Conservation (phyloP, 2,888 invertebrate genomes). For the Prostheceraeus crozeri region DNA sequence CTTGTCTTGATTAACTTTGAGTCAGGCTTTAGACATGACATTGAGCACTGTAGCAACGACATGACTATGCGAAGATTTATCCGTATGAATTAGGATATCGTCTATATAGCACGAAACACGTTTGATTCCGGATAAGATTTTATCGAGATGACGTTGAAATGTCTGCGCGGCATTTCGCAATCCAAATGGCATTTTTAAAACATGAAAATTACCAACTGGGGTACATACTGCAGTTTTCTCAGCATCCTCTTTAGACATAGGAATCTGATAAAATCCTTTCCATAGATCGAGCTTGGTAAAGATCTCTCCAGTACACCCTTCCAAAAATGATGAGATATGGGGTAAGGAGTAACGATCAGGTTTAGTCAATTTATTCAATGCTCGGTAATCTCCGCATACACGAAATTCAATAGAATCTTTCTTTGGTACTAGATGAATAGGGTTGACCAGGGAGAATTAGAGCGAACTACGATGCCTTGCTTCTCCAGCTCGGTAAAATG, state of each 20-base stretch:
- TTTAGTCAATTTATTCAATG: too few species aligned
- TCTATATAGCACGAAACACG: constrained; percentile 3
- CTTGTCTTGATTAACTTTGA: constrained; percentile 13
- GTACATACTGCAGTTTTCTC: constrained; percentile 29
- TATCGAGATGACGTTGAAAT: constrained; percentile 17
- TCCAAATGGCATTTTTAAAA: constrained; percentile 27
- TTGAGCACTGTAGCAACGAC: neutral
- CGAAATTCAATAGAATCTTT: too few species aligned
- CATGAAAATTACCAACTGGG: constrained; percentile 34
- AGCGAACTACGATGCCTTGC: too few species aligned
- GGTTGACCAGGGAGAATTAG: too few species aligned
- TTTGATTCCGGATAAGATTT: neutral
- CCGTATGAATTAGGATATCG: constrained; percentile 18
- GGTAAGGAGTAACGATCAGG: too few species aligned
- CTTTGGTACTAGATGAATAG: too few species aligned
- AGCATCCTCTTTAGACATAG: constrained; percentile 25
- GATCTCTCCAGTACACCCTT: too few species aligned
- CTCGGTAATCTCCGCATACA: too few species aligned
- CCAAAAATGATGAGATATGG: too few species aligned
- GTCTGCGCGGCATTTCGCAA: constrained; percentile 30
- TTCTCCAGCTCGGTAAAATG: too few species aligned
- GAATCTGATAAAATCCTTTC: too few species aligned
- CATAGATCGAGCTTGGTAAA: too few species aligned
- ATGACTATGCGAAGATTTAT: neutral
- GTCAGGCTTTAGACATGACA: neutral